Conservation (phyloP, 2,797 vertebrate species). For the Characodon lateralis region DNA sequence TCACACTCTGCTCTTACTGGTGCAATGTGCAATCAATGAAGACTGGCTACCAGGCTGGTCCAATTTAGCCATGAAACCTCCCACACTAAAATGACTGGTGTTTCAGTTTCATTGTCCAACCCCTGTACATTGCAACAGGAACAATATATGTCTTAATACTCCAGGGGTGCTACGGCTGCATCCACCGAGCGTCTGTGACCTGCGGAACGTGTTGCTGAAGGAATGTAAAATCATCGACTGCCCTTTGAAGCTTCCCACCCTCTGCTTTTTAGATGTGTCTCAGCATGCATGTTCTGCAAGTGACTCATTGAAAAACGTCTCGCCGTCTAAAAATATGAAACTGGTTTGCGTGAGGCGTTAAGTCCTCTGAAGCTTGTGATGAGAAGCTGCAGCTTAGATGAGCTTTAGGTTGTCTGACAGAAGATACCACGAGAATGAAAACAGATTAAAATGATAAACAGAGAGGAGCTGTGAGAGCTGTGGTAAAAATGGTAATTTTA, state of each 20-base stretch:
- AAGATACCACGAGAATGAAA: slow-evolving; percentile 17
- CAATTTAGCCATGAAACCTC: no score
- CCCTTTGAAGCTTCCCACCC: slow-evolving; percentile 55
- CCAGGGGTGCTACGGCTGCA: not conserved
- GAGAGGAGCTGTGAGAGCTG: slow-evolving; percentile 32
- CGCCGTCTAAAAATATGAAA: slow-evolving; percentile 29
- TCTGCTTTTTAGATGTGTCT: slow-evolving; percentile 55
- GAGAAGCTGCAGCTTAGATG: slow-evolving; percentile 10
- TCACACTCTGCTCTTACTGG: no score
- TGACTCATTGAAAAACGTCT: slow-evolving; percentile 32
- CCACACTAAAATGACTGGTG: no score
- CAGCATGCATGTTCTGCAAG: slow-evolving; percentile 44
- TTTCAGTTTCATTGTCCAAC: no score
- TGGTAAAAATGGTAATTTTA: slow-evolving; percentile 27
- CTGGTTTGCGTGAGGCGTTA: slow-evolving; percentile 32
- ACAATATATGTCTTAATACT: not conserved
- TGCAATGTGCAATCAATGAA: no score
- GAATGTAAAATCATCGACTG: slow-evolving; percentile 66
- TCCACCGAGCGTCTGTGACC: slow-evolving; percentile 40
- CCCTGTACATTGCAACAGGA: not conserved
- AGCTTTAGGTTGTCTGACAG: slow-evolving; percentile 32
- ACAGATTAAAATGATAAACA: slow-evolving; percentile 45
- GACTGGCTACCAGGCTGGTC: no score
- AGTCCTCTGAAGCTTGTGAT: slow-evolving; percentile 20
- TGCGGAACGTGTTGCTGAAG: slow-evolving; percentile 58